Evolutionary conservation across 2,113 vertebrate species (phyloP).

Genomic region (Ceyx melanurus): DNA sequence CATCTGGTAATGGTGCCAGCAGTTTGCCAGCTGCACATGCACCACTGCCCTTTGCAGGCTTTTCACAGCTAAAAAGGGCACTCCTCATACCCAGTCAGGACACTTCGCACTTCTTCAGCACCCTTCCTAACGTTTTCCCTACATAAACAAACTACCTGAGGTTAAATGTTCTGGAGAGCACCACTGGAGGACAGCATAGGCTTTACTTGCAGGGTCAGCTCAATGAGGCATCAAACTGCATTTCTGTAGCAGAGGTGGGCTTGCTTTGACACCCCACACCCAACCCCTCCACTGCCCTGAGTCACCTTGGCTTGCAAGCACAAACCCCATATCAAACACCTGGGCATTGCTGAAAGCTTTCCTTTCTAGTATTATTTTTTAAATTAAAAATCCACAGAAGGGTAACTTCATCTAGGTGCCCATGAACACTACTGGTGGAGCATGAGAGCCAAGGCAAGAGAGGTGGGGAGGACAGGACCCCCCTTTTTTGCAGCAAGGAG

Average conservation of each 20-base stretch:
- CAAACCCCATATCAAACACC: neutral
- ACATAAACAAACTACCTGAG: neutral
- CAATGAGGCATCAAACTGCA: neutral
- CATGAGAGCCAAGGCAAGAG: neutral
- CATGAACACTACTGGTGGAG: neutral
- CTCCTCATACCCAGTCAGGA: fast-evolving
- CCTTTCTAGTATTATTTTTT: neutral
- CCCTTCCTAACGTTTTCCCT: neutral
- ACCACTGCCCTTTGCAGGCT: neutral
- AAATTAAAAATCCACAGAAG: too few relatives aligned
- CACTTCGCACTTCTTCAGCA: neutral
- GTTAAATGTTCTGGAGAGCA: neutral
- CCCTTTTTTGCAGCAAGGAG: neutral
- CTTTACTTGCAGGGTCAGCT: neutral
- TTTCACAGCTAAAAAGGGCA: neutral
- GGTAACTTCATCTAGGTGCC: neutral
- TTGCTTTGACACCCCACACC: neutral
- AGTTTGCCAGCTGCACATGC: fast-evolving
- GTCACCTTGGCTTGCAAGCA: neutral
- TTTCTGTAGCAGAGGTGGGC: fast-evolving
- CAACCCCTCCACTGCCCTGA: neutral
- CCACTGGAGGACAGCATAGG: neutral
- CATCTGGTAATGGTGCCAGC: neutral
- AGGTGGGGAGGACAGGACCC: neutral
- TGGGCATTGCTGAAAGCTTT: neutral